A percentile compares a stretch with the other conserved stretches of the same genome.
These are phyloP conservation scores for Fulica atra DNA, from an alignment of 2,113 vertebrate genomes.

Conservation along the genomic window DNA sequence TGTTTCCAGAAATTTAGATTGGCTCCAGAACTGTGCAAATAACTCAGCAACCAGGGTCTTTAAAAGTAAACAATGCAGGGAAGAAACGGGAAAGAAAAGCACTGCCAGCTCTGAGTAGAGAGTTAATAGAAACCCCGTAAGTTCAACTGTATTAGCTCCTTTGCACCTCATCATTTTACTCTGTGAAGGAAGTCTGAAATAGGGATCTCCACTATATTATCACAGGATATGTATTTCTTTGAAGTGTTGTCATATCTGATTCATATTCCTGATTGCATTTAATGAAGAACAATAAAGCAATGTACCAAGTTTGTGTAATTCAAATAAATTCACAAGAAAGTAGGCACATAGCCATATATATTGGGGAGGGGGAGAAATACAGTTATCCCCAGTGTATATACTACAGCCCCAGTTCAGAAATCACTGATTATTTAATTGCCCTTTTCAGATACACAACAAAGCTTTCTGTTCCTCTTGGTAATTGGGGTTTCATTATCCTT, in stretches of 20 bases:
- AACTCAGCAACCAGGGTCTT: constrained; percentile 54
- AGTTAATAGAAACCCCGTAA: constrained; percentile 25
- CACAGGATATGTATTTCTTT: constrained; percentile 64
- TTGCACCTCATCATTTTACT: constrained; percentile 29
- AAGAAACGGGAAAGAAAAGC: constrained; percentile 22
- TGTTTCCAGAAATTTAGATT: constrained; percentile 65
- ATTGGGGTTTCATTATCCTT: constrained; percentile 25
- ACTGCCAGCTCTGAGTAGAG: constrained; percentile 7
- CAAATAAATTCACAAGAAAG: constrained; percentile 58
- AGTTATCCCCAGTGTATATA: neutral
- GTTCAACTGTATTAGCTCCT: constrained; percentile 50
- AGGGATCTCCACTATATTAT: constrained; percentile 62
- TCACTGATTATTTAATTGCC: constrained; percentile 23
- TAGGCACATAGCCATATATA: constrained; percentile 3
- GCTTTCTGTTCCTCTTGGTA: constrained; percentile 31
- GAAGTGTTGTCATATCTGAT: constrained; percentile 60
- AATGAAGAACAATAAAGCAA: constrained; percentile 57
- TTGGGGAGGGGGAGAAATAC: neutral
- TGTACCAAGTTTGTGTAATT: constrained; percentile 55
- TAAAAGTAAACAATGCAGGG: constrained; percentile 61
- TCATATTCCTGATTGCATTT: constrained; percentile 45
- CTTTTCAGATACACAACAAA: neutral
- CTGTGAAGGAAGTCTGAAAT: constrained; percentile 62
- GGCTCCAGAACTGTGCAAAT: constrained; percentile 42
- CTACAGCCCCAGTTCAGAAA: neutral